These are phyloP conservation scores for Syncerus caffer DNA, from an alignment of 2,797 vertebrate species.

Conservation along the genomic window DNA sequence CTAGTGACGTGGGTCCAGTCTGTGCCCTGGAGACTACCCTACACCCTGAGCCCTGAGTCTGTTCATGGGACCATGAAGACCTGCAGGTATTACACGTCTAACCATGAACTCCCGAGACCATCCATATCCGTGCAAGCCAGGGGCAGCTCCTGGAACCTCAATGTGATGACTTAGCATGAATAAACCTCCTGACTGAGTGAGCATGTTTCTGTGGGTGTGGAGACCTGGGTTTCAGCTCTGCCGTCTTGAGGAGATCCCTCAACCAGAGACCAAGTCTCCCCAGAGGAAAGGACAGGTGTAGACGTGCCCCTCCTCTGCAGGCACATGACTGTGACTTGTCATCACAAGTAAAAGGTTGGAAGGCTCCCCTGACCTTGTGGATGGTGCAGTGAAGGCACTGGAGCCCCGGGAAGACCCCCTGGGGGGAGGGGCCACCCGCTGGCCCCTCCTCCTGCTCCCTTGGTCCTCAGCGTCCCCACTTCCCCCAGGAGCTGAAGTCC, in stretches of 20 bases:
- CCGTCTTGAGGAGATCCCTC: rapidly evolving
- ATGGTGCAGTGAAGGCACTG: neutral
- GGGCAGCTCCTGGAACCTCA: neutral
- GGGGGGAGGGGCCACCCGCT: neutral
- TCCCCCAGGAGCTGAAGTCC: neutral
- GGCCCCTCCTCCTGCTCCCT: neutral
- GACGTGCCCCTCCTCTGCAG: neutral
- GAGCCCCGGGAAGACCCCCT: neutral
- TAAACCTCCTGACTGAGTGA: neutral
- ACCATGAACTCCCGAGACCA: neutral
- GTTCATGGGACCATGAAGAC: neutral
- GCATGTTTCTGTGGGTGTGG: neutral
- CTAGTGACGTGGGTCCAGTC: neutral
- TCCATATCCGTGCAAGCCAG: rapidly evolving
- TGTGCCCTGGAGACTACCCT: neutral
- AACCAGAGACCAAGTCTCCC: neutral
- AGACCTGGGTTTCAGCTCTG: neutral
- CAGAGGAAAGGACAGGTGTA: neutral
- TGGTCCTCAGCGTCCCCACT: neutral
- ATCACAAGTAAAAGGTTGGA: neutral
- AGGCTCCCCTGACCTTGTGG: neutral
- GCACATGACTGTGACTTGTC: too few species aligned
- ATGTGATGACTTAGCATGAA: rapidly evolving
- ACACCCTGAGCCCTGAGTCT: neutral
- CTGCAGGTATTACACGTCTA: neutral